Base-by-base conservation (phyloP, 2,888 invertebrate species). In the Synanthedon tipuliformis region DNA sequence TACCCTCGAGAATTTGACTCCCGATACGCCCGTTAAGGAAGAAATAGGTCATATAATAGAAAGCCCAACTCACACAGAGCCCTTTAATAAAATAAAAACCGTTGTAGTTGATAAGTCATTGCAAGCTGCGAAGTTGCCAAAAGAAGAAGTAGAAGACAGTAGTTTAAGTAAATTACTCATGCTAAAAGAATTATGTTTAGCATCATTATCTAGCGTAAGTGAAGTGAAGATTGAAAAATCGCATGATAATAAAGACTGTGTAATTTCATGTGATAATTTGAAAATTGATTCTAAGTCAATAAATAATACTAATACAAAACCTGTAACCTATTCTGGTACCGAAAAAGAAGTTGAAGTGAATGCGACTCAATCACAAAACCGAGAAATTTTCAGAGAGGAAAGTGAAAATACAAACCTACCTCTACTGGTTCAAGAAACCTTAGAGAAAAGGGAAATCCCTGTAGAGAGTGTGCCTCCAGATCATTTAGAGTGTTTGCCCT, bases 261-360 rank as follows among this genome's bases (percentile, higher is more conserved):
- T 73, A 76, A 72, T 73, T 77, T 66, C 75, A 63, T 79, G 81
- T 82, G 83, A 82, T 82, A 81, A 74, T 63, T 66, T 64, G 58
- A 59, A 68, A 68, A 71, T 75, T 65, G 73, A 75, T 80, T 72
- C 81, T 82, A 84, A 85, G 82, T 83, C 84, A 82, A 67, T 82
- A 82, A 53, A 56, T 48, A 50, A 55, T 50, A 54, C 23, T 11
- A 41, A 45, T 52, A 53, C 45, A 53, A 23, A 53, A 48, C 48
- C 56, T 23, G 50, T 51, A 45, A 53, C 41, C 50, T 8, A 34
- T 34, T 52, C 52, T 52, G 34, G 41, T 54, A 51, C 41, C 10
- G 54, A 53, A n/a, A 48, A 50, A 41, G 48, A 51, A 50, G 53
- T 52, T 53, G 41, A 12, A 45, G 1, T 15, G 3, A 45, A 45